Evolutionary conservation across 1,140 invertebrate genomes (phyloP).

Genomic region (Aricia agestis): DNA sequence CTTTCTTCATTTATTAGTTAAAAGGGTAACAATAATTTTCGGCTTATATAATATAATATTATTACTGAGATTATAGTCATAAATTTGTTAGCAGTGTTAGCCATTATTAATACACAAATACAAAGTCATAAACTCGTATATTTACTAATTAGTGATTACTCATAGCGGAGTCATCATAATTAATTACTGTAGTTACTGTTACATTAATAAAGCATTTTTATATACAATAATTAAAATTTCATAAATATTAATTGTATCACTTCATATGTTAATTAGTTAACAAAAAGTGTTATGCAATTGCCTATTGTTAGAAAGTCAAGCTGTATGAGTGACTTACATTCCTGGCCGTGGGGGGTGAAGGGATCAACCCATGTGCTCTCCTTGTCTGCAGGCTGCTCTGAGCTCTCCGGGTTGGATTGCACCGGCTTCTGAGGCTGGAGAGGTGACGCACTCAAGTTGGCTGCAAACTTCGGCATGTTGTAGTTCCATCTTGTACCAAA

Average conservation of each 20-base stretch:
- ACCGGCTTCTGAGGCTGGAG: slow-evolving; percentile 82
- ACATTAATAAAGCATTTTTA: no score
- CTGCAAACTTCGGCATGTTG: slow-evolving; percentile 86
- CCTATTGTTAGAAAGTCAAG: not conserved
- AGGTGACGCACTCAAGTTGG: slow-evolving; percentile 84
- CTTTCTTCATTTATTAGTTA: no score
- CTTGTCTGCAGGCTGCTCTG: slow-evolving; percentile 50
- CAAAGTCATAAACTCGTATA: no score
- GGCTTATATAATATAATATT: no score
- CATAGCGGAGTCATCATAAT: no score
- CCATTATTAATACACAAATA: not conserved
- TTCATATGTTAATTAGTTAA: not conserved
- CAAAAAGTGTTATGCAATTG: not conserved
- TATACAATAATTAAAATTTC: no score
- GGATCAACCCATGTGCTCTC: slow-evolving; percentile 50
- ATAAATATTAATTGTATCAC: not conserved
- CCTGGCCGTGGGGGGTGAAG: slow-evolving; percentile 61
- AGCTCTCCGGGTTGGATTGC: slow-evolving; percentile 28
- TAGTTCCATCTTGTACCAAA: slow-evolving; percentile 87
- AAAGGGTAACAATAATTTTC: no score
- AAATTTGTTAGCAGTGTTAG: slow-evolving; percentile 26
- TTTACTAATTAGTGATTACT: no score
- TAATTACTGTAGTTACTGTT: no score
- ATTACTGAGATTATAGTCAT: no score
- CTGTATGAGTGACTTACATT: slow-evolving; percentile 57